A percentile compares a stretch with the other conserved stretches of the same genome.
These are phyloP conservation scores for Mesorhabditis belari DNA, from an alignment of 2,888 invertebrate genomes.

Conservation along the genomic window DNA sequence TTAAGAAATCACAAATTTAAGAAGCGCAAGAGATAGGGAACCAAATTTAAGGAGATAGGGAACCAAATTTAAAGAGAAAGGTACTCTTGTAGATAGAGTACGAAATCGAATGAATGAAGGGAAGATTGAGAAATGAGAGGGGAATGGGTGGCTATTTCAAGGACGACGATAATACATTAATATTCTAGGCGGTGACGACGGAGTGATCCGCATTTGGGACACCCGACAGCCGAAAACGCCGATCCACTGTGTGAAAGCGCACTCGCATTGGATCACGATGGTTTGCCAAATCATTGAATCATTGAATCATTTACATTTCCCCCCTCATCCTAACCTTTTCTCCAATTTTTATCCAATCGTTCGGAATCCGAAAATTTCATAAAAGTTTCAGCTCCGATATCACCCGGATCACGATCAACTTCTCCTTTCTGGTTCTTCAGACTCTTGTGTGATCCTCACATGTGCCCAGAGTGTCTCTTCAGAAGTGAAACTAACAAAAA, in stretches of 20 bases:
- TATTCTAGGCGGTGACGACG: slow-evolving; percentile 83
- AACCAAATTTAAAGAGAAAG: too few relatives aligned
- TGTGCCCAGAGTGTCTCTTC: slow-evolving; percentile 28
- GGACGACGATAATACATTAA: too few relatives aligned
- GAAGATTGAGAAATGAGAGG: too few relatives aligned
- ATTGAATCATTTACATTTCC: not conserved
- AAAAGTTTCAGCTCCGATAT: slow-evolving; percentile 67
- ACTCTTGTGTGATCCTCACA: slow-evolving; percentile 80
- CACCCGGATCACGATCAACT: slow-evolving; percentile 95
- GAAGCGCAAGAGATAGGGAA: too few relatives aligned
- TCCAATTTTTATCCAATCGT: not conserved
- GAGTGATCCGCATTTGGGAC: slow-evolving; percentile 91
- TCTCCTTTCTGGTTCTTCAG: slow-evolving; percentile 84
- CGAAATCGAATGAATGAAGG: too few relatives aligned
- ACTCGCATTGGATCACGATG: slow-evolving; percentile 58
- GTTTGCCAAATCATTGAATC: slow-evolving; percentile 20
- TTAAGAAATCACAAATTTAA: too few relatives aligned
- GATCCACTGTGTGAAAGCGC: slow-evolving; percentile 64
- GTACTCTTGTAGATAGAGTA: too few relatives aligned
- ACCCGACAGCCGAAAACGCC: slow-evolving; percentile 68
- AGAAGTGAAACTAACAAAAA: slow-evolving; percentile 3
- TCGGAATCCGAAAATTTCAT: slow-evolving; percentile 66
- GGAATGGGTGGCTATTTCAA: too few relatives aligned
- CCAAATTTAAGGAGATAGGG: too few relatives aligned
- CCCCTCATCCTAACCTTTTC: not conserved